phyloP scores from a whole-genome alignment of 2,888 invertebrate genomes.

The Abscondita cerata region DNA sequence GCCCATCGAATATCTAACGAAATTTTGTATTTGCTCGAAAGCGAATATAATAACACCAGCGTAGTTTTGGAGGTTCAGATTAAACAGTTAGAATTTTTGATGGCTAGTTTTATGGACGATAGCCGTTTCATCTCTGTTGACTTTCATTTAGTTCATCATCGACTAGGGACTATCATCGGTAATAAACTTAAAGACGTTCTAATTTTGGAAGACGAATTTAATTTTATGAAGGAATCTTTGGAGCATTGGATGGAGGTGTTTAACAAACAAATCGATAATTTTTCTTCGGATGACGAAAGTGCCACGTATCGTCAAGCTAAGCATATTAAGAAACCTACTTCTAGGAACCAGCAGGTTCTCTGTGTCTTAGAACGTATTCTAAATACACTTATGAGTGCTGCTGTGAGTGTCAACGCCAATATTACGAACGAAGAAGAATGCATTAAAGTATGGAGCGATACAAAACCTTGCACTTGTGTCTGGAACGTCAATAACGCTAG shows the following conservation, averaged over 20 bases:
- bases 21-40: constrained; percentile 60
- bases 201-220: constrained; percentile 34
- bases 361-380: constrained; percentile 59
- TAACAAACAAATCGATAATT: constrained; percentile 59
- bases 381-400: constrained; percentile 46
- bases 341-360: constrained; percentile 55
- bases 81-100: constrained; percentile 72
- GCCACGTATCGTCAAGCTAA: constrained; percentile 39
- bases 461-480: constrained; percentile 68
- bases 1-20: constrained; percentile 74
- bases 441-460: constrained; percentile 64
- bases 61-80: constrained; percentile 70
- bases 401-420: constrained; percentile 55
- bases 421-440: constrained; percentile 66
- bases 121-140: constrained; percentile 66
- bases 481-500: constrained; percentile 66
- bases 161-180: constrained; percentile 69
- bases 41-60: constrained; percentile 51
- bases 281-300: constrained; percentile 67
- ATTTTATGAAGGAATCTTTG: constrained; percentile 41
- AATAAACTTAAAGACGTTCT: constrained; percentile 63
- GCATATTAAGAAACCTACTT: constrained; percentile 23
- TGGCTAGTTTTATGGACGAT: constrained; percentile 74
- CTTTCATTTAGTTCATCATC: constrained; percentile 70
- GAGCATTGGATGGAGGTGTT: constrained; percentile 43